Percentiles rank a stretch among this genome's conserved stretches.
These are phyloP conservation scores for Pyrgus malvae DNA, from an alignment of 2,888 invertebrate genomes.

Conservation along the genomic window DNA sequence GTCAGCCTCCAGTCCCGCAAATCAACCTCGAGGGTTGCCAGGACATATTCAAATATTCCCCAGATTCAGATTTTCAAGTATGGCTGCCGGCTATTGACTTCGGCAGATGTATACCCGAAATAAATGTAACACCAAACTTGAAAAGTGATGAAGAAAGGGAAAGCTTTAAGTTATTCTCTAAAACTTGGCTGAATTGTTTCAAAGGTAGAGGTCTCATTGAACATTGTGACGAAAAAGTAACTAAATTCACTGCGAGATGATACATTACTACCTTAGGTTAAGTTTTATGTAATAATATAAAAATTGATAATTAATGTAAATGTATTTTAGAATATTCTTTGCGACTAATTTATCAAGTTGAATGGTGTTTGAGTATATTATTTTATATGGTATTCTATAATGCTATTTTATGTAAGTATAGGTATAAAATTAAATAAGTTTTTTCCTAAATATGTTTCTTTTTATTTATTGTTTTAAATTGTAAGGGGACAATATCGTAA, in stretches of 20 bases:
- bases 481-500: no score
- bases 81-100: conserved; percentile 75
- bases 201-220: conserved; percentile 72
- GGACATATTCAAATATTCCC: conserved; percentile 79
- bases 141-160: conserved; percentile 66
- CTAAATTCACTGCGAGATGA: conserved; percentile 71
- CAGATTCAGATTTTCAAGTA: conserved; percentile 72
- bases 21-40: conserved; percentile 80
- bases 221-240: conserved; percentile 65
- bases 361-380: no score
- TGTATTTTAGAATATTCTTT: no score
- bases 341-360: no score
- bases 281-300: no score
- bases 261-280: no score
- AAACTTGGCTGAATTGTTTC: conserved; percentile 73
- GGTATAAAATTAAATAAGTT: no score
- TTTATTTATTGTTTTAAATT: no score
- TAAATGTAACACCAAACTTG: conserved; percentile 63
- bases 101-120: conserved; percentile 71
- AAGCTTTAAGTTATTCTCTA: conserved; percentile 67
- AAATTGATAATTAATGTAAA: no score
- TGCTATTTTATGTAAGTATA: no score
- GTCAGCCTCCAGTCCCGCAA: conserved; percentile 70
- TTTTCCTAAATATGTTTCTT: no score
- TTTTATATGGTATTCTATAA: no score